Evolutionary conservation across 1,140 invertebrate genomes (phyloP), one percentile per base, ranked within the genome.

Genomic region (Hyposmocoma kahamanoa): DNA sequence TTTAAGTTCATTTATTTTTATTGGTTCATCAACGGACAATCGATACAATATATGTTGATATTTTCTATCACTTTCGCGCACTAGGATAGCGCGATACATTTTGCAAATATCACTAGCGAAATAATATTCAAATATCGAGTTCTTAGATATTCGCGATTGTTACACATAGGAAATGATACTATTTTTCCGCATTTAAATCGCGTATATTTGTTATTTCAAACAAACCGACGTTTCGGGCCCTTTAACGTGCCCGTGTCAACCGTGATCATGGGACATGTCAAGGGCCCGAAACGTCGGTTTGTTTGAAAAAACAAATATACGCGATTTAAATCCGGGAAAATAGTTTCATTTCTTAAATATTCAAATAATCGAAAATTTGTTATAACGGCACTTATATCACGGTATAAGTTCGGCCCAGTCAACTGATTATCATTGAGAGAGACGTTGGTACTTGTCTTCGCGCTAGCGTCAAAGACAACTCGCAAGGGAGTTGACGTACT

Each of bases 401-500:
- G 6, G 5, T 36, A 15, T 15, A 36, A 15, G 8, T 36, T 36
- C 6, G 8, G 34, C 8, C 34, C 34, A 9, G 34, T 36, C 8
- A 36, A 4, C 5, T 10, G 13, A 36, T 36, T 36, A 36, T 36
- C 34, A 15, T 36, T 36, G 5, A 36, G 34, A 36, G 34, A 36
- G 15, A 36, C 34, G 5, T 15, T 8, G 4, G 8, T 26, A 32
- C 34, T 46, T 8, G 46, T 48, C 15, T 34, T 39, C 0, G 10
- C 4, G 9, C 18, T 22, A 38, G 19, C 10, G 15, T 15, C 13
- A 18, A 26, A 39, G 6, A 48, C 30, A 10, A 53, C 51, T n/a
- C 15, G 22, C 39, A 18, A 39, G 46, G 26, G 39, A 36, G 17
- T 21, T 22, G 18, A 48, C 26, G 20, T 48, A 48, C n/a, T 41